Conservation (phyloP, 2,113 vertebrate species). For the Hirundichthys speculiger region DNA sequence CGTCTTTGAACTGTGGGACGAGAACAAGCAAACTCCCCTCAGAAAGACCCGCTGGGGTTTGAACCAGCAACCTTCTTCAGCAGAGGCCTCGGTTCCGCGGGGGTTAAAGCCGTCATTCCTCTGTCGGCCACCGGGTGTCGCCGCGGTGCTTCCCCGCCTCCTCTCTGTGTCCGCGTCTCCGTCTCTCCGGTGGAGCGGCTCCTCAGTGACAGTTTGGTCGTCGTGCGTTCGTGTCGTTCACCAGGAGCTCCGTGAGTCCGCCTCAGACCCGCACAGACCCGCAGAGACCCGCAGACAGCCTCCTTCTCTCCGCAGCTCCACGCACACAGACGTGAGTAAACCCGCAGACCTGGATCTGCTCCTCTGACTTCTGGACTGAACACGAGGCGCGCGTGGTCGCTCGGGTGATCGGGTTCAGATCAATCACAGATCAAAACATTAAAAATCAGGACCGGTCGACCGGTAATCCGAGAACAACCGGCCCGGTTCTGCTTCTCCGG, state of each 20-base stretch:
- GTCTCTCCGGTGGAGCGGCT: too few species aligned
- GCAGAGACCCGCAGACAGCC: neutral
- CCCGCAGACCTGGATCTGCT: neutral
- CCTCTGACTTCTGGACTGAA: neutral
- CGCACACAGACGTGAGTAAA: conserved; percentile 1
- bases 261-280: neutral
- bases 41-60: too few species aligned
- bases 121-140: neutral
- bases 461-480: neutral
- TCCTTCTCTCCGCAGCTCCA: neutral
- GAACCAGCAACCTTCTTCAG: too few species aligned
- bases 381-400: conserved; percentile 1
- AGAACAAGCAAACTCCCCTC: too few species aligned
- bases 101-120: neutral
- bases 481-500: neutral
- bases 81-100: too few species aligned
- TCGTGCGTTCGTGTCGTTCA: too few species aligned
- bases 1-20: too few species aligned
- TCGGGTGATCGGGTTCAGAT: neutral
- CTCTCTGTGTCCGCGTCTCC: too few species aligned
- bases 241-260: neutral
- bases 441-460: neutral
- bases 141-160: neutral
- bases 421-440: neutral
- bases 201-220: too few species aligned